A percentile compares a stretch with the other conserved stretches of the same genome.
phyloP scores from a whole-genome alignment of 1,140 invertebrate species.

The Thaumetopoea pityocampa region DNA sequence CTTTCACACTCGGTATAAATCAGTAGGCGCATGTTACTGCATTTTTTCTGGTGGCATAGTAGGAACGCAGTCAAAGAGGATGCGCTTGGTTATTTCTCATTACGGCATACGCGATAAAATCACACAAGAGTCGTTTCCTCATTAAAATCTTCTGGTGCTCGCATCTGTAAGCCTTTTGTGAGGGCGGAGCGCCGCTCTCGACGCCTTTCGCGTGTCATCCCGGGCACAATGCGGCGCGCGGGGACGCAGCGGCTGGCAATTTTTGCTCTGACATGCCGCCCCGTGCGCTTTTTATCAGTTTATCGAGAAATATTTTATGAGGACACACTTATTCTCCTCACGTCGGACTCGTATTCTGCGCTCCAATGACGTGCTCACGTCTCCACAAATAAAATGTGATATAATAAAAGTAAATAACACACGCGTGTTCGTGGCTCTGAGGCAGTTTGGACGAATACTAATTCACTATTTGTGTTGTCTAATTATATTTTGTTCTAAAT shows the following conservation, averaged over 20 bases:
- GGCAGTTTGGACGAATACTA: no score
- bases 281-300: slow-evolving; percentile 58
- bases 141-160: slow-evolving; percentile 75
- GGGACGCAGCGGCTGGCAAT: slow-evolving; percentile 45
- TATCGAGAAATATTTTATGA: slow-evolving; percentile 45
- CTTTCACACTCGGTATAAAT: slow-evolving; percentile 14
- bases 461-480: no score
- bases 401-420: slow-evolving; percentile 9
- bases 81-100: slow-evolving; percentile 74
- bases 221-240: slow-evolving; percentile 61
- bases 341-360: slow-evolving; percentile 27
- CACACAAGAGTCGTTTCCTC: slow-evolving; percentile 72
- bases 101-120: slow-evolving; percentile 70
- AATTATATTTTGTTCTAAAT: no score
- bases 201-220: slow-evolving; percentile 73
- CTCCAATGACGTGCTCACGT: slow-evolving; percentile 20
- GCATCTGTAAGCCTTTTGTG: slow-evolving; percentile 74
- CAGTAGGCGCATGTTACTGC: slow-evolving; percentile 29
- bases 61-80: slow-evolving; percentile 64
- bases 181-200: slow-evolving; percentile 59
- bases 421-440: slow-evolving; percentile 7
- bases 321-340: slow-evolving; percentile 31
- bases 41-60: slow-evolving; percentile 51
- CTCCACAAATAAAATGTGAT: slow-evolving; percentile 2
- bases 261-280: slow-evolving; percentile 50